Base-by-base conservation (phyloP, 2,888 invertebrate species). In the Euphydryas editha region DNA sequence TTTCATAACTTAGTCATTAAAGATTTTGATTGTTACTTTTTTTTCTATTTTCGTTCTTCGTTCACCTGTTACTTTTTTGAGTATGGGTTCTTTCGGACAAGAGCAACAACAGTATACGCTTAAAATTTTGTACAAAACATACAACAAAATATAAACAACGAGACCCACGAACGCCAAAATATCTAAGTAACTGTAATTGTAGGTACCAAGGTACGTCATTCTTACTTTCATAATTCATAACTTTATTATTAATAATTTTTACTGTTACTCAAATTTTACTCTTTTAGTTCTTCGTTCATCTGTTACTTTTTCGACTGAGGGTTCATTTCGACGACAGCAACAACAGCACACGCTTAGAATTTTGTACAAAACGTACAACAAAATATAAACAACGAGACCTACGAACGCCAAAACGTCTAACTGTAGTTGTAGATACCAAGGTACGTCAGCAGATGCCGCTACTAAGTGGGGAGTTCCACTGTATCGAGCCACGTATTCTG, bases 401-500 rank as follows among this genome's bases (percentile, higher is more conserved):
- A 92, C 76, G 73, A 89, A 89, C 1, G 86, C 84, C 15, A 92
- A 71, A 42, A 93, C 89, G 72, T 93, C 93, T 61, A 92, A 70
- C 58, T 93, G 91, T 4, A 86, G 75, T 68, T 91, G 87, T 70
- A 87, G 86, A 78, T 92, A 91, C 72, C 83, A 77, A 0, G 92
- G 88, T 20, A 83, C 72, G 42, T 76, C 80, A 0, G 86, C 82
- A 75, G 89, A 86, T 47, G 81, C 75, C 64, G 91, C 81, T 71
- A 80, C 80, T 2, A 93, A 80, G 72, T 92, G 86, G 0, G 90
- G 90, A 15, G 90, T 85, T 1, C 92, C 92, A 21, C 81, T 82
- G 67, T 92, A 88, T 24, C 92, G 79, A 36, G 94, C 85, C 70
- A 94, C 91, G 75, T 94, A 94, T 73, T 94, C 94, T 15, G 93